Evolutionary conservation across 2,113 vertebrate species (phyloP).

Genomic region (Corvus cornix): DNA sequence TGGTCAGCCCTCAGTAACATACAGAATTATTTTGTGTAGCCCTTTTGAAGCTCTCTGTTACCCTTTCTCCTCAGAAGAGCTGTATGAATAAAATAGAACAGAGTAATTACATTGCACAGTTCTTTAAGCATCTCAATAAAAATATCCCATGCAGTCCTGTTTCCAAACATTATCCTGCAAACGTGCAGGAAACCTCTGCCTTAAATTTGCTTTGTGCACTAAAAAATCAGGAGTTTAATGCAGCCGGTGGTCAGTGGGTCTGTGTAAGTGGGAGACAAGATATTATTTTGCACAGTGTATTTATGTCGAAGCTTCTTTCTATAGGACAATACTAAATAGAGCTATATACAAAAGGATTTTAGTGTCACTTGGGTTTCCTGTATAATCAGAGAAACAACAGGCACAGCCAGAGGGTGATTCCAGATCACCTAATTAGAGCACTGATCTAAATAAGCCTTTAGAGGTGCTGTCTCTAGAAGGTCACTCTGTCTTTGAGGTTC

Average conservation of each 20-base stretch:
- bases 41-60: neutral
- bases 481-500: neutral
- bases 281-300: neutral
- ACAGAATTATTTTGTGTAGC: neutral
- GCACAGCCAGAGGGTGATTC: neutral
- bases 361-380: neutral
- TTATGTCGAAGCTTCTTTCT: neutral
- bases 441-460: neutral
- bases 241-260: neutral
- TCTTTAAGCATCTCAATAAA: neutral
- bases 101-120: neutral
- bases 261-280: neutral
- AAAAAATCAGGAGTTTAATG: neutral
- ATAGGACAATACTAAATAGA: neutral
- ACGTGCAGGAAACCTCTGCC: neutral
- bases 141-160: neutral
- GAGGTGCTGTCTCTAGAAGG: neutral
- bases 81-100: neutral
- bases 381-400: neutral
- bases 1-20: neutral
- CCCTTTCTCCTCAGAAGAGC: neutral
- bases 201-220: neutral
- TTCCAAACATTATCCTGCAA: neutral
- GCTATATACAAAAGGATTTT: neutral
- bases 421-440: neutral